Conservation (phyloP, 2,888 invertebrate species). For the Caenorhabditis afra region DNA sequence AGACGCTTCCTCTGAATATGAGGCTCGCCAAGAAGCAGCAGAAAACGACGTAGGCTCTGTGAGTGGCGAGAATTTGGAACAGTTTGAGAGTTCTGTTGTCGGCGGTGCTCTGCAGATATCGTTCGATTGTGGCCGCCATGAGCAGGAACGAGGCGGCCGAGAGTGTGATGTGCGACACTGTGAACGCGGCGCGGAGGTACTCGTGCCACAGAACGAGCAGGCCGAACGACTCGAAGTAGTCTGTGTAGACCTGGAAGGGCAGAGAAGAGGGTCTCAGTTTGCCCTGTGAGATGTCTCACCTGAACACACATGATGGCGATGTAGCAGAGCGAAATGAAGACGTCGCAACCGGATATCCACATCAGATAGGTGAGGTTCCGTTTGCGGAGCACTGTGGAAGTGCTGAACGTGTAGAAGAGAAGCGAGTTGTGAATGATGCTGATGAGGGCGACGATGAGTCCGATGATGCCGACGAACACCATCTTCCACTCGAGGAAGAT, state of each 20-base stretch:
- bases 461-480: slow-evolving; percentile 75
- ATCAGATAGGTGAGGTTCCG: slow-evolving; percentile 75
- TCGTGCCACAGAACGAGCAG: slow-evolving; percentile 75
- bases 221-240: slow-evolving; percentile 72
- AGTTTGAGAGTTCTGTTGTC: slow-evolving; percentile 62
- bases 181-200: slow-evolving; percentile 74
- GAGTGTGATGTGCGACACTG: slow-evolving; percentile 76
- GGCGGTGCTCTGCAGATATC: slow-evolving; percentile 77
- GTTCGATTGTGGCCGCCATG: slow-evolving; percentile 77
- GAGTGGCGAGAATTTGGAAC: slow-evolving; percentile 69
- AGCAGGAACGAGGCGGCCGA: slow-evolving; percentile 75
- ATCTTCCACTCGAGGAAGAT: slow-evolving; percentile 72
- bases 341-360: slow-evolving; percentile 76
- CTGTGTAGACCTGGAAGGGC: slow-evolving; percentile 69
- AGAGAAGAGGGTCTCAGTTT: neutral
- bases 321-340: slow-evolving; percentile 75
- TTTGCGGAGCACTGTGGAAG: slow-evolving; percentile 66
- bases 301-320: slow-evolving; percentile 76
- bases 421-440: slow-evolving; percentile 74
- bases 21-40: slow-evolving; percentile 70
- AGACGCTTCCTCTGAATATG: slow-evolving; percentile 75
- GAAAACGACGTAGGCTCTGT: slow-evolving; percentile 69
- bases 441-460: slow-evolving; percentile 72
- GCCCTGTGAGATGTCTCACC: too few species aligned
- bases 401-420: slow-evolving; percentile 75